A percentile compares a stretch with the other conserved stretches of the same genome.
Conservation (phyloP, 2,888 invertebrate genomes). For the Cryptocheilus praepositus region DNA sequence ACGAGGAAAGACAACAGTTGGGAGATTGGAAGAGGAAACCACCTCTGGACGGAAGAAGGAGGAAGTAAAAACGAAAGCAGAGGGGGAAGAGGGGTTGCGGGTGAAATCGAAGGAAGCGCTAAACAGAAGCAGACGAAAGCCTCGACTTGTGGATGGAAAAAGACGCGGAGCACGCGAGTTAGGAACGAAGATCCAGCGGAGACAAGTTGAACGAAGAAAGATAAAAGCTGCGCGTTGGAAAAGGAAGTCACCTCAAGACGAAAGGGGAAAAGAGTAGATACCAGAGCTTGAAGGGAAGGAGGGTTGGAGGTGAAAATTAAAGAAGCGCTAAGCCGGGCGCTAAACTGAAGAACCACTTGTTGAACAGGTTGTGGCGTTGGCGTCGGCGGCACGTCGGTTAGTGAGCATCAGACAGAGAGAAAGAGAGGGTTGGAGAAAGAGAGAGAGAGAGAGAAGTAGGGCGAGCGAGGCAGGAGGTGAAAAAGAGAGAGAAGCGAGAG, state of each 20-base stretch:
- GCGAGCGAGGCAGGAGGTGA: slow-evolving; percentile 14
- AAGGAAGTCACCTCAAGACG: background rate
- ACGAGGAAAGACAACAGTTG: too few relatives aligned
- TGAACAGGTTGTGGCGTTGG: slow-evolving; percentile 63
- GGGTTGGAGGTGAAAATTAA: slow-evolving; percentile 66
- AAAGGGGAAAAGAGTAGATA: slow-evolving; percentile 8
- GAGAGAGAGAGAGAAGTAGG: slow-evolving; percentile 38
- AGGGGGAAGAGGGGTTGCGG: too few relatives aligned
- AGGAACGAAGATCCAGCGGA: background rate
- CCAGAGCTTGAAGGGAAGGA: slow-evolving; percentile 22
- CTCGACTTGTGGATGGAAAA: too few relatives aligned
- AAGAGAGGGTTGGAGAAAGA: too few relatives aligned
- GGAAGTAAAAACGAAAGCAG: too few relatives aligned
- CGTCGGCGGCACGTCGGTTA: slow-evolving; percentile 49
- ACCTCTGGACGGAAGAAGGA: too few relatives aligned
- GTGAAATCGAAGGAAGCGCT: too few relatives aligned
- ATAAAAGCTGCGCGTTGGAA: too few relatives aligned
- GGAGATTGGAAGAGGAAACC: too few relatives aligned
- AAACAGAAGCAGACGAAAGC: too few relatives aligned
- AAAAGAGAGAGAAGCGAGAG: slow-evolving; percentile 32
- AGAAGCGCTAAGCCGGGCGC: slow-evolving; percentile 73
- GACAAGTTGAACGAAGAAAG: too few relatives aligned
- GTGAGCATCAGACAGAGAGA: slow-evolving; percentile 30
- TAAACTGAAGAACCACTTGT: slow-evolving; percentile 75
- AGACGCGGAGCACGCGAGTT: too few relatives aligned